phyloP scores from a whole-genome alignment of 2,113 vertebrate species.

The Grus americana region DNA sequence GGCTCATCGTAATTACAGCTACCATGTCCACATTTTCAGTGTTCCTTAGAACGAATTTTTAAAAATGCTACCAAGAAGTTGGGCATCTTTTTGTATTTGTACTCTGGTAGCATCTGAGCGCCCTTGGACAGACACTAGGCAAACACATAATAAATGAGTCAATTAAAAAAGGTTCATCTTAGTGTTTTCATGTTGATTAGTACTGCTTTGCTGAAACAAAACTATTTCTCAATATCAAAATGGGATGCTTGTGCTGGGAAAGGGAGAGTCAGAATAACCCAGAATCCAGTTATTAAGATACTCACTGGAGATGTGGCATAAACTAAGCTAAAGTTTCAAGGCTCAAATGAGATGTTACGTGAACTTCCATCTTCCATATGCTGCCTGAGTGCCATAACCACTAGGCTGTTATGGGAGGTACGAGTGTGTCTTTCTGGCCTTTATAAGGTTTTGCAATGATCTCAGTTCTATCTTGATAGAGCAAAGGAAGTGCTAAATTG shows the following conservation, averaged over 20 bases:
- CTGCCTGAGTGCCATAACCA: background rate
- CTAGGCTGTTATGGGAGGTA: fast-evolving
- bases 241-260: background rate
- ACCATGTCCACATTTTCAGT: background rate
- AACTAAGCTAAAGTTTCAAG: background rate
- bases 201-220: background rate
- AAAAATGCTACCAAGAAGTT: background rate
- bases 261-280: background rate
- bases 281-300: background rate
- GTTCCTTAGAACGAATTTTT: background rate
- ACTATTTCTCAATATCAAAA: background rate
- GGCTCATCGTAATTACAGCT: background rate
- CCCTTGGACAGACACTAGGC: background rate
- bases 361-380: background rate
- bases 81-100: background rate
- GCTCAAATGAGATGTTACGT: background rate
- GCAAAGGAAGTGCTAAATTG: background rate
- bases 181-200: background rate
- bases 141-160: background rate
- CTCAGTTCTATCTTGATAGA: background rate
- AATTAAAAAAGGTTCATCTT: background rate
- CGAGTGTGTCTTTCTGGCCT: background rate
- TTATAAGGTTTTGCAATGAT: background rate
- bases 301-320: background rate
- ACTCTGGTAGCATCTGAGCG: background rate